Percentiles rank a stretch among this genome's conserved stretches.
phyloP scores from a whole-genome alignment of 2,113 vertebrate genomes.

The Paradisaea rubra region DNA sequence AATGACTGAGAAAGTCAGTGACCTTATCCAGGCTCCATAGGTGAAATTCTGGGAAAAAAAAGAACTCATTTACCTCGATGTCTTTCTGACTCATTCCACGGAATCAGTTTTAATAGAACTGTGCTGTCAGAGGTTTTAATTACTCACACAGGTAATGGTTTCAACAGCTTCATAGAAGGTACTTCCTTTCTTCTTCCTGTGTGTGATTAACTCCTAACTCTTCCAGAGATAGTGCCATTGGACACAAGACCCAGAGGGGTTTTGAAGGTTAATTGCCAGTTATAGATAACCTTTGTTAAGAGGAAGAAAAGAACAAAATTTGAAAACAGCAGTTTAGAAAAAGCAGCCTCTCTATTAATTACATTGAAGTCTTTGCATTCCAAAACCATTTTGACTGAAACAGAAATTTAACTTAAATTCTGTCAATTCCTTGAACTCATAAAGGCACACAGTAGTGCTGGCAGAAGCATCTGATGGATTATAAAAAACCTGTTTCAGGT shows the following conservation, averaged over 20 bases:
- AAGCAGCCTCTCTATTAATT: neutral
- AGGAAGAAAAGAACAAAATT: neutral
- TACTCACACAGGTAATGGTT: neutral
- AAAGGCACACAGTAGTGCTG: neutral
- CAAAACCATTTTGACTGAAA: neutral
- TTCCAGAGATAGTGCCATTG: neutral
- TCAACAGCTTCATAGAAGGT: neutral
- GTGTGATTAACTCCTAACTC: neutral
- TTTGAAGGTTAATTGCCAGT: slow-evolving; percentile 51
- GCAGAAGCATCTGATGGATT: neutral
- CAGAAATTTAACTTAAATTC: slow-evolving; percentile 16
- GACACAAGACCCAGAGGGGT: neutral
- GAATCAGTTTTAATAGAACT: neutral
- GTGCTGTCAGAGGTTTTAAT: neutral
- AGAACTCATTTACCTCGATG: neutral
- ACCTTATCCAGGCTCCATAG: neutral
- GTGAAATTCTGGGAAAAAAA: neutral
- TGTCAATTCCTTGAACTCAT: neutral
- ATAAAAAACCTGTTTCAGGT: slow-evolving; percentile 1
- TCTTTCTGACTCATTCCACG: neutral
- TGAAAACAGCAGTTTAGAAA: neutral
- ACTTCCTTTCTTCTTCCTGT: neutral
- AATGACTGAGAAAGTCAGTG: neutral
- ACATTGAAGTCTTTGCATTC: neutral
- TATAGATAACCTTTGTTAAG: neutral